Percentiles rank a stretch among this genome's conserved stretches.
phyloP scores from a whole-genome alignment of 2,113 vertebrate genomes.

The Vombatus ursinus region DNA sequence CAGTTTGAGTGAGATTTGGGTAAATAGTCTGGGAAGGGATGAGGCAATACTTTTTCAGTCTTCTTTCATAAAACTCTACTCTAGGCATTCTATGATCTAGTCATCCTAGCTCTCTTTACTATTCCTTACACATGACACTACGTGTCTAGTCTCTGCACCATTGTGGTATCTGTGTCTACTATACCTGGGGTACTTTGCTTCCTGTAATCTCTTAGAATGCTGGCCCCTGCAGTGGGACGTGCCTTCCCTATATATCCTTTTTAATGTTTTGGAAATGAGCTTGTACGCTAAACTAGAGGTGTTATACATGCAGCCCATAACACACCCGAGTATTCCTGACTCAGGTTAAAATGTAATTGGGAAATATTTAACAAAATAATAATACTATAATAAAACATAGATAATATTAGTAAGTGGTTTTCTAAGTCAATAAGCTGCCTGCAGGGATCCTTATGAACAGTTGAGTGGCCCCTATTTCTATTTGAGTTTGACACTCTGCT shows the following conservation, averaged over 20 bases:
- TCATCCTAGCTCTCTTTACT: neutral
- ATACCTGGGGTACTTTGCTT: neutral
- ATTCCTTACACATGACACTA: neutral
- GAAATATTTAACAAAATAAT: neutral
- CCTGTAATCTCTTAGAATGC: neutral
- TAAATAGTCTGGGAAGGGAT: neutral
- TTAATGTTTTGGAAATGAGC: neutral
- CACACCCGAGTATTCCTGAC: neutral
- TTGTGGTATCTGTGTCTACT: neutral
- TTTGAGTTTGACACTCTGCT: neutral
- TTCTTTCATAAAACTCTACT: neutral
- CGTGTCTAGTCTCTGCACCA: neutral
- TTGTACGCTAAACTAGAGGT: neutral
- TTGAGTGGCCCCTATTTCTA: neutral
- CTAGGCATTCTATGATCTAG: neutral
- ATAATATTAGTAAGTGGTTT: neutral
- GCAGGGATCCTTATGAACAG: too few relatives aligned
- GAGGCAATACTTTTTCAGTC: neutral
- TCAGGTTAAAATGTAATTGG: neutral
- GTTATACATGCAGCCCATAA: neutral
- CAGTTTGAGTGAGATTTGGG: neutral
- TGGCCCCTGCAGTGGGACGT: neutral
- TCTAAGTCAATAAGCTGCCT: neutral
- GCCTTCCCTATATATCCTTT: neutral
- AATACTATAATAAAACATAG: neutral